A percentile compares a stretch with the other conserved stretches of the same genome.
phyloP scores from a whole-genome alignment of 2,888 invertebrate genomes.

The Eupithecia inturbata region DNA sequence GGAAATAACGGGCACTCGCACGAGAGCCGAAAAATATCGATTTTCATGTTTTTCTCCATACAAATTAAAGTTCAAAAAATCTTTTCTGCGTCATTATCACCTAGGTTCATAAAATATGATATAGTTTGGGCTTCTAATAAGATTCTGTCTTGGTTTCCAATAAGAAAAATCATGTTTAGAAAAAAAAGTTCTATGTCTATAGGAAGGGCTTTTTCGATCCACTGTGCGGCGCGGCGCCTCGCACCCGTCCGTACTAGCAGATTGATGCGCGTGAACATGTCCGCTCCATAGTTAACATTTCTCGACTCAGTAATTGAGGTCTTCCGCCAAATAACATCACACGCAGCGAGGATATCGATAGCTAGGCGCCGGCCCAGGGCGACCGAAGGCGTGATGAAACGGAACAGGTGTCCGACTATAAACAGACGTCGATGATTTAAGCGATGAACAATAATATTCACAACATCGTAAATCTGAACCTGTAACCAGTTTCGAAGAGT shows the following conservation, averaged over 20 bases:
- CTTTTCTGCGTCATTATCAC: too few relatives aligned
- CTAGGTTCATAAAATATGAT: too few relatives aligned
- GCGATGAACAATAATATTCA: conserved; percentile 54
- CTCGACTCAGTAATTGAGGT: conserved; percentile 45
- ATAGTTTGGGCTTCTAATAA: too few relatives aligned
- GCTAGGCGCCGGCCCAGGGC: conserved; percentile 35
- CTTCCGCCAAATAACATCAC: conserved; percentile 39
- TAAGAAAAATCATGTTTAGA: too few relatives aligned
- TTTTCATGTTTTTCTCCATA: too few relatives aligned
- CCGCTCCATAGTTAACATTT: conserved; percentile 43
- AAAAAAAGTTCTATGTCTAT: too few relatives aligned
- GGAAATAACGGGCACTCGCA: too few relatives aligned
- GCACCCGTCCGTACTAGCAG: conserved; percentile 61
- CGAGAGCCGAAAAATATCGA: too few relatives aligned
- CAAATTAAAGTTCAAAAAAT: too few relatives aligned
- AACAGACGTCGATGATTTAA: conserved; percentile 55
- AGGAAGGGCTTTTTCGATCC: too few relatives aligned
- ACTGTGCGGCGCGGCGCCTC: conserved; percentile 52
- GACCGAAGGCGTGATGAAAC: conserved; percentile 52
- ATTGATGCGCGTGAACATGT: conserved; percentile 64
- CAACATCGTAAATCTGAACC: conserved; percentile 58
- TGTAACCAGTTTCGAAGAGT: conserved; percentile 39
- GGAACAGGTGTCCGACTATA: conserved; percentile 59
- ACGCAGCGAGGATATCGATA: conserved; percentile 34
- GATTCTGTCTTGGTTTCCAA: too few relatives aligned